These are phyloP conservation scores for Rhopalosiphum nymphaeae DNA, from an alignment of 2,888 invertebrate species.

Conservation along the genomic window DNA sequence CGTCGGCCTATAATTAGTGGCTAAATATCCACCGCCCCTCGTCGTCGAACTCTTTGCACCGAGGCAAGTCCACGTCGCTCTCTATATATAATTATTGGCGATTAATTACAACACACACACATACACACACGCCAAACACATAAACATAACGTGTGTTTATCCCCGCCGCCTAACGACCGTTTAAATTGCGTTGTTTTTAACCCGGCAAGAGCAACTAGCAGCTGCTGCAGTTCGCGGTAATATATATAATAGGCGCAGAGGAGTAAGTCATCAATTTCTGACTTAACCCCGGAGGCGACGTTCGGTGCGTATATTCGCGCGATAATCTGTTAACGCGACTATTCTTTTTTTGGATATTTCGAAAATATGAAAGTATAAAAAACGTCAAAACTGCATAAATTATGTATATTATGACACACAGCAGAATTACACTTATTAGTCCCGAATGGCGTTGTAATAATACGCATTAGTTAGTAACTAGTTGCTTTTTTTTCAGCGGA, in stretches of 20 bases:
- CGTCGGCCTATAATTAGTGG: conserved; percentile 56
- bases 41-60: conserved; percentile 21
- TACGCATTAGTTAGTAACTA: not conserved
- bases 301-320: not conserved
- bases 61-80: conserved; percentile 9
- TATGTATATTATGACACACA: not conserved
- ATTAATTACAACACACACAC: conserved; percentile 52
- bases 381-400: not conserved
- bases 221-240: not conserved
- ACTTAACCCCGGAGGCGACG: not conserved
- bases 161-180: conserved; percentile 56
- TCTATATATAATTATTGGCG: conserved; percentile 57
- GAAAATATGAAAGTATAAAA: not conserved
- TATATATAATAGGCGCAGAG: not conserved
- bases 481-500: not conserved
- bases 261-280: conserved; percentile 54
- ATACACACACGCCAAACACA: not conserved
- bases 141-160: not conserved
- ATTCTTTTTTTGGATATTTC: not conserved
- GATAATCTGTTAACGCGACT: conserved; percentile 37
- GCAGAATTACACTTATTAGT: not conserved
- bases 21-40: not conserved
- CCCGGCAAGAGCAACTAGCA: not conserved
- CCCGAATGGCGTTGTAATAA: not conserved
- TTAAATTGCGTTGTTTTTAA: conserved; percentile 58